Base-by-base conservation (phyloP, 30 jellyfish, hydroid and myxozoan genomes). In the Pelagia noctiluca region DNA sequence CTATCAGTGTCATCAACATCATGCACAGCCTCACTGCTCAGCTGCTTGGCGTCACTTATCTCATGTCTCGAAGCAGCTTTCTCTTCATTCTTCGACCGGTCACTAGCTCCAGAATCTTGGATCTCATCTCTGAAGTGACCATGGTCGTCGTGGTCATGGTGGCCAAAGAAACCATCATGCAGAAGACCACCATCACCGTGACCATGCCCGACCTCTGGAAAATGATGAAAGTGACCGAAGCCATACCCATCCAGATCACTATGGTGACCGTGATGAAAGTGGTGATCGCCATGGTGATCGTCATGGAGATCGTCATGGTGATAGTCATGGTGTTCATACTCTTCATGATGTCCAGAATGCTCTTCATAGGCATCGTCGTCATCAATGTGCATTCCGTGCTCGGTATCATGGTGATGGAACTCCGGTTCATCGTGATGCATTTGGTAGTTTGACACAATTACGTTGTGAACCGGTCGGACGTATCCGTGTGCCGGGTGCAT, bases 401-500 rank as follows among this genome's bases (percentile, higher is more conserved):
- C 86, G 16, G 52, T 69, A 22, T 54, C 92, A 46, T 82, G 86
- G 23, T 80, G 84, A 13, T 61, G 73, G 26, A 29, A n/a, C 16
- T 5, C 73, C 1, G 50, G 75, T 28, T 87, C 96, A 11, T 87
- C 76, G 84, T 87, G 90, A 50, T 66, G 61, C 0, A 52, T 88
- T 32, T 78, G 84, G 53, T 54, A 76, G 69, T 76, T 85, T 0
- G 92, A 28, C 25, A 69, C 73, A 32, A 76, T 63, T 29, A 67
- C 83, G 73, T 87, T 87, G 75, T 89, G 91, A 23, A 89, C 76
- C 38, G 97, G 97, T 22, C 84, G 82, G 23, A 82, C 91, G 47
- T 67, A 77, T 25, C 92, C 88, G 63, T 92, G 98, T 5, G 98
- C 98, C 7, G 98, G 98, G 38, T 80, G 96, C 82, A 92, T 54